Conservation (phyloP, 2,888 invertebrate genomes). For the Coelinius sp. region DNA sequence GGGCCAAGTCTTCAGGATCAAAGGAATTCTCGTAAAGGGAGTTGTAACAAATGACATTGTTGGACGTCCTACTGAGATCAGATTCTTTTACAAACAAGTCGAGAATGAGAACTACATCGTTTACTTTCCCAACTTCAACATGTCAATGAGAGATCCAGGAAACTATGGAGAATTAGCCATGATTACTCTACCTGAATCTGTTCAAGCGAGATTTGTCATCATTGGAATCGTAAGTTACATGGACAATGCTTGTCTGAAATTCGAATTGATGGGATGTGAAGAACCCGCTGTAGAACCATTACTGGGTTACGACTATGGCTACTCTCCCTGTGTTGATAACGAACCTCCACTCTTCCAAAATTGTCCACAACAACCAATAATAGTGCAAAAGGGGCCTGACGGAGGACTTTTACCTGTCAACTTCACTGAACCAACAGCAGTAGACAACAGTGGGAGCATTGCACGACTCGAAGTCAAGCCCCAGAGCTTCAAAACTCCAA, state of each 20-base stretch:
- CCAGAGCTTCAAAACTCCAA: conserved; percentile 89
- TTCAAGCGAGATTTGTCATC: conserved; percentile 94
- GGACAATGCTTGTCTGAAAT: conserved; percentile 96
- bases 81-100: conserved; percentile 96
- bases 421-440: conserved; percentile 93
- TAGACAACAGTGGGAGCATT: conserved; percentile 96
- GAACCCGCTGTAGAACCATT: conserved; percentile 86
- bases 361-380: conserved; percentile 93
- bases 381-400: conserved; percentile 89
- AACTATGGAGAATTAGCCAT: conserved; percentile 97
- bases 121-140: conserved; percentile 96
- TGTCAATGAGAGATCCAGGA: conserved; percentile 95
- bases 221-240: conserved; percentile 96
- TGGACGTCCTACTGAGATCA: conserved; percentile 94
- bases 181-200: conserved; percentile 94
- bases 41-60: conserved; percentile 96
- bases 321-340: conserved; percentile 94
- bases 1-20: conserved; percentile 92
- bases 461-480: conserved; percentile 94
- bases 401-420: conserved; percentile 93
- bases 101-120: conserved; percentile 96
- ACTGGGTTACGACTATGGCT: conserved; percentile 93
- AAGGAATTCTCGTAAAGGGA: conserved; percentile 93
- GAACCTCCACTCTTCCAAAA: conserved; percentile 97
- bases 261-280: conserved; percentile 96